A percentile compares a stretch with the other conserved stretches of the same genome.
These are phyloP conservation scores for Eumerus sabulonum DNA, from an alignment of 2,888 invertebrate species.

Conservation along the genomic window DNA sequence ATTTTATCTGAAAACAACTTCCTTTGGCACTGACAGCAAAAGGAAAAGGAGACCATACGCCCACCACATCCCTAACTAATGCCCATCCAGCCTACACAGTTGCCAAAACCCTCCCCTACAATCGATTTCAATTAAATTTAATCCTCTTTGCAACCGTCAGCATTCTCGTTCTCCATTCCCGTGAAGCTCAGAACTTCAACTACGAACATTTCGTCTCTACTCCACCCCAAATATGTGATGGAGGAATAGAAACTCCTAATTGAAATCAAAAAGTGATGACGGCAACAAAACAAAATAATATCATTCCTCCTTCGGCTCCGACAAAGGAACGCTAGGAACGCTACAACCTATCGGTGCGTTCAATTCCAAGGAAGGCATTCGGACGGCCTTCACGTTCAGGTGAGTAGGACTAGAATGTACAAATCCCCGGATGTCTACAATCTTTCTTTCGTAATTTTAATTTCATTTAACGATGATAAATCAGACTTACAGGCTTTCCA, in stretches of 20 bases:
- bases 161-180: too few species aligned
- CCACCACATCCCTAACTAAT: too few species aligned
- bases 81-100: too few species aligned
- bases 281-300: slow-evolving; percentile 13
- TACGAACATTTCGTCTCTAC: too few species aligned
- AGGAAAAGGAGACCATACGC: too few species aligned
- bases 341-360: too few species aligned
- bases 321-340: too few species aligned
- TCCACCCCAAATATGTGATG: neutral
- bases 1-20: too few species aligned
- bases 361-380: too few species aligned
- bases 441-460: neutral
- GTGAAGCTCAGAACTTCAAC: too few species aligned
- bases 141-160: slow-evolving; percentile 2
- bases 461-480: slow-evolving; percentile 40
- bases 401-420: slow-evolving; percentile 4
- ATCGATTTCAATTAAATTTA: slow-evolving; percentile 36
- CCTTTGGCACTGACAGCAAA: too few species aligned
- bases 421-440: slow-evolving; percentile 20
- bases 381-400: slow-evolving; percentile 6
- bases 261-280: slow-evolving; percentile 17
- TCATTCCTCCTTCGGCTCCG: slow-evolving; percentile 1
- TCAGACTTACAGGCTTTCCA: slow-evolving; percentile 28
- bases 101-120: neutral
- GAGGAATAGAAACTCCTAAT: neutral